Evolutionary conservation across 2,113 vertebrate species (phyloP), one percentile per base, ranked within the genome.

Genomic region (Thalassoma bifasciatum): DNA sequence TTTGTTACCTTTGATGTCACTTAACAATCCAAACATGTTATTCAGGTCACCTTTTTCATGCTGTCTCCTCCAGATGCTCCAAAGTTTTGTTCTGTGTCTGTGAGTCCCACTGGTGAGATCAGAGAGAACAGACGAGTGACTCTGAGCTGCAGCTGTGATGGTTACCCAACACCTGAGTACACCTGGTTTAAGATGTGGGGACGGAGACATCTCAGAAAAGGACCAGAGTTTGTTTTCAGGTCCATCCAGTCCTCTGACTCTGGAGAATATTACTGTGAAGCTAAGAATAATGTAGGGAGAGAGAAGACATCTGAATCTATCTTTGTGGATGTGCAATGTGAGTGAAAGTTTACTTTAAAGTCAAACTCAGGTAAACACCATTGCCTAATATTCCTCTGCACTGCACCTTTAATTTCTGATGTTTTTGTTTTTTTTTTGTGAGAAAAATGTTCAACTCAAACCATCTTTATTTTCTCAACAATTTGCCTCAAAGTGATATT

Each of bases 311-410:
- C 70, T 52, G 0, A 8, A 1, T 4, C 1, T 2, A 3, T 50
- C 5, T 2, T 1, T 1, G 17, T 83, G n/a, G 5, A 61, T 51
- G 81, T 83, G 17, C 60, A 70, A 61, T 66, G 75, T 83, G 42
- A 79, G 81, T 56, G 58, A 58, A 56, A 36, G 6, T 30, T 30
- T 4, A 4, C 6, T 30, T 30, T 30, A 4, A 30, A 30, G 30
- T 30, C 30, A 30, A 30, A 30, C 30, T 30, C 30, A 30, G 30
- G 30, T 30, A 6, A 4, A 30, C 30, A 30, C 30, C 30, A 30
- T 6, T 30, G 6, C 3, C 30, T 30, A 3, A 30, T 6, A 30
- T 30, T 30, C n/a, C n/a, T 30, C 30, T 30, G 30, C 30, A n/a
- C n/a, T n/a, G n/a, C n/a, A n/a, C 30, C 30, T 30, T 30, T 30